phyloP scores from a whole-genome alignment of 2,888 invertebrate genomes.

The Archips xylosteana region DNA sequence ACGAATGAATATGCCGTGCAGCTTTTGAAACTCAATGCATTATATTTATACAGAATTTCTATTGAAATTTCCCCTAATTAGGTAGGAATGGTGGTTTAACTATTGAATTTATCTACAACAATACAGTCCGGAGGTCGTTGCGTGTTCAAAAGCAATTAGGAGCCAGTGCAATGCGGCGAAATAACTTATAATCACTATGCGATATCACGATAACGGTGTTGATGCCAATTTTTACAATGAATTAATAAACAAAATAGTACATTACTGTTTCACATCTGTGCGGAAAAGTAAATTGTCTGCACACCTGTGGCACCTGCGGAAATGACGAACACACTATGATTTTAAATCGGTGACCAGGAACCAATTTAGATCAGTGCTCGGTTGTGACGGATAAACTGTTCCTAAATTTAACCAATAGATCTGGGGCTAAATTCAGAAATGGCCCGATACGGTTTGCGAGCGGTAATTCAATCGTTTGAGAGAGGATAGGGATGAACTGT shows the following conservation, averaged over 20 bases:
- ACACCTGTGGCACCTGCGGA: too few species aligned
- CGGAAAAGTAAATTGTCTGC: too few species aligned
- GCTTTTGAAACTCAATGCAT: background rate
- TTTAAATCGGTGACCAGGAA: too few species aligned
- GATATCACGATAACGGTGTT: slow-evolving; percentile 22
- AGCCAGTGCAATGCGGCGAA: slow-evolving; percentile 48
- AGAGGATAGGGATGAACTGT: too few species aligned
- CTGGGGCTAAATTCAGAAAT: too few species aligned
- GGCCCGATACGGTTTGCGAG: too few species aligned
- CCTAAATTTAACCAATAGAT: too few species aligned
- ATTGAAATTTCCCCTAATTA: background rate
- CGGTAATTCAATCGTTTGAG: too few species aligned
- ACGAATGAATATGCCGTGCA: background rate
- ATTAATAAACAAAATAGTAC: background rate
- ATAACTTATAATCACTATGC: slow-evolving; percentile 29
- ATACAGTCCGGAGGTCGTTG: slow-evolving; percentile 38
- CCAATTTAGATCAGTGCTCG: too few species aligned
- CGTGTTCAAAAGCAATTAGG: slow-evolving; percentile 48
- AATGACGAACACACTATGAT: too few species aligned
- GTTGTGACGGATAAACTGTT: too few species aligned
- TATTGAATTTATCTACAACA: slow-evolving; percentile 29
- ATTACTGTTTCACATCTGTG: too few species aligned
- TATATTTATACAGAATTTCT: background rate
- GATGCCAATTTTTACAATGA: slow-evolving; percentile 1
- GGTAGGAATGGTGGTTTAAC: background rate